Evolutionary conservation across 2,113 vertebrate genomes (phyloP).

Genomic region (Eulemur macaco): DNA sequence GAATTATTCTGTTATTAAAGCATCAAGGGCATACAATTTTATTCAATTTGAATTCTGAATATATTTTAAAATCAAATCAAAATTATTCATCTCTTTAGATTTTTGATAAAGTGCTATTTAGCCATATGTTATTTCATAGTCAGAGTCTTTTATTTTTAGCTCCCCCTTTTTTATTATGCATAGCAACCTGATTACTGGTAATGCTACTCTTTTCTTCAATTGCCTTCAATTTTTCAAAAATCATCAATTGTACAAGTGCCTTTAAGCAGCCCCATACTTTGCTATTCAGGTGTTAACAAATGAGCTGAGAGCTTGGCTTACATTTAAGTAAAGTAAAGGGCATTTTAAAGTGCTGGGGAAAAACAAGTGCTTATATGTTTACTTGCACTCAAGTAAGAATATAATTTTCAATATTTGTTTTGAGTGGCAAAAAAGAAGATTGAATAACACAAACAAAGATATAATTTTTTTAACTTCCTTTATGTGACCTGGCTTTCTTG

Average conservation of each 20-base stretch:
- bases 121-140: conserved; percentile 17
- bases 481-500: neutral
- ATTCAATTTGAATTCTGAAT: conserved; percentile 62
- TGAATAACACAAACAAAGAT: neutral
- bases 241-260: neutral
- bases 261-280: neutral
- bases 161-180: neutral
- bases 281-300: conserved; percentile 35
- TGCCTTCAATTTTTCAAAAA: conserved; percentile 49
- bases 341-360: neutral
- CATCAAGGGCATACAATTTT: conserved; percentile 56
- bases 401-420: conserved; percentile 40
- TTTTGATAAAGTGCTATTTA: conserved; percentile 10
- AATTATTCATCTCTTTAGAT: conserved; percentile 39
- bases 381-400: neutral
- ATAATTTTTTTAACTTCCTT: neutral
- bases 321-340: conserved; percentile 24
- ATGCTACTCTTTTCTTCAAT: conserved; percentile 29
- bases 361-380: conserved; percentile 35
- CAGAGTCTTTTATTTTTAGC: neutral
- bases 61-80: conserved; percentile 50
- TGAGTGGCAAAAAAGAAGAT: neutral
- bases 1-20: conserved; percentile 58
- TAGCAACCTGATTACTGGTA: conserved; percentile 54
- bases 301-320: neutral